phyloP scores from a whole-genome alignment of 2,113 vertebrate genomes.

The Calcarius ornatus region DNA sequence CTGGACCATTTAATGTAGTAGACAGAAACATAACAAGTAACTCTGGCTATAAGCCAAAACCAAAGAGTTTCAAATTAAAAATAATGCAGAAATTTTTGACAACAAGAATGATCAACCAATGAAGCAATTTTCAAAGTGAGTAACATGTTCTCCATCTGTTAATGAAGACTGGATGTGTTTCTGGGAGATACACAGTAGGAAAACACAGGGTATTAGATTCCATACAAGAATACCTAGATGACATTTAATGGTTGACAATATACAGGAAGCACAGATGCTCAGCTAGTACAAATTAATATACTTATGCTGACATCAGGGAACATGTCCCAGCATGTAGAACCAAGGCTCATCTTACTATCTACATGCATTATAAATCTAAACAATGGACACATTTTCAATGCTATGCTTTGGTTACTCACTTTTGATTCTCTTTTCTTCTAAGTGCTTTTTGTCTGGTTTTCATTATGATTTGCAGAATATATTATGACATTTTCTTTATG shows the following conservation, averaged over 20 bases:
- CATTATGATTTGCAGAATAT: not conserved
- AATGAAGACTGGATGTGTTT: not conserved
- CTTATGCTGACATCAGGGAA: not conserved
- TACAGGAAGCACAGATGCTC: not conserved
- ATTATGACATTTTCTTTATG: not conserved
- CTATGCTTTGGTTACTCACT: not conserved
- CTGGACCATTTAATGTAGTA: not conserved
- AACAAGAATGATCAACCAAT: not conserved
- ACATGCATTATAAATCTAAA: not conserved
- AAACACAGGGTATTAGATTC: not conserved
- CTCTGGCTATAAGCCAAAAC: not conserved
- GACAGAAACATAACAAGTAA: not conserved
- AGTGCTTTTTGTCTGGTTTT: conserved; percentile 2
- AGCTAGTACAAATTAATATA: not conserved
- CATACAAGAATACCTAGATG: not conserved
- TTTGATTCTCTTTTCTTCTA: not conserved
- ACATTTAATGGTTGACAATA: not conserved
- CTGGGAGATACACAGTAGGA: not conserved
- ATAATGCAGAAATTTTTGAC: not conserved
- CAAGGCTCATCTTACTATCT: not conserved
- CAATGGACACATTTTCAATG: not conserved
- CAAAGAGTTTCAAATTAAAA: not conserved
- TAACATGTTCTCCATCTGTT: not conserved
- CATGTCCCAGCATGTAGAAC: not conserved
- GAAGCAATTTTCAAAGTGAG: not conserved